Evolutionary conservation across 2,113 vertebrate genomes (phyloP).

Genomic region (Amia ocellicauda): DNA sequence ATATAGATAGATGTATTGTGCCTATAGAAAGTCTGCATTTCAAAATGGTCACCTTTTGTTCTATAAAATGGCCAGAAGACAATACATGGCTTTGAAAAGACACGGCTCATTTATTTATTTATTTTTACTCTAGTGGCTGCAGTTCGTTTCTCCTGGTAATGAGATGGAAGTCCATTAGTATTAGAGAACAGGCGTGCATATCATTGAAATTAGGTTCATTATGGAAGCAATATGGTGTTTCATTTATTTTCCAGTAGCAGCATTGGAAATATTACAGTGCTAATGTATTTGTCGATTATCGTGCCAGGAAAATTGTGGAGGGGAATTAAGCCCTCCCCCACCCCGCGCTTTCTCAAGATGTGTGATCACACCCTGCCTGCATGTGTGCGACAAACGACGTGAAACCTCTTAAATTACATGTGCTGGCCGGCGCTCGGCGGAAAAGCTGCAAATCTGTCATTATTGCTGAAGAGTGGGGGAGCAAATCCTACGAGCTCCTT

Average conservation of each 20-base stretch:
- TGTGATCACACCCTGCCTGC: neutral
- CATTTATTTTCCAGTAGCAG: neutral
- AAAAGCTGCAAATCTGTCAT: neutral
- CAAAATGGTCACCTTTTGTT: too few species aligned
- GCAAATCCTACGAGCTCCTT: too few species aligned
- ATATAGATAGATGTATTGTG: too few species aligned
- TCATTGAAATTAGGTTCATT: neutral
- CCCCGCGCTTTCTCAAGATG: neutral
- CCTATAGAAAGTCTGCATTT: too few species aligned
- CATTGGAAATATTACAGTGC: neutral
- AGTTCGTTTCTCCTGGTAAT: too few species aligned
- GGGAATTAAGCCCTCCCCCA: too few species aligned
- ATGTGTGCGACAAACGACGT: neutral
- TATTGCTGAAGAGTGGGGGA: neutral
- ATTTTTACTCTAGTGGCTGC: too few species aligned
- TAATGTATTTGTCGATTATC: neutral
- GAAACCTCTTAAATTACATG: slow-evolving; percentile 7
- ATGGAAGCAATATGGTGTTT: neutral
- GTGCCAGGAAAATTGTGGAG: neutral
- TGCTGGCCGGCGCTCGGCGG: neutral
- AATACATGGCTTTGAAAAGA: too few species aligned
- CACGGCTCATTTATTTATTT: too few species aligned
- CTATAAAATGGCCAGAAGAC: too few species aligned
- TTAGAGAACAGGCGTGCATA: neutral
- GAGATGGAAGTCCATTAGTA: too few species aligned